Conservation (phyloP, 2,888 invertebrate genomes). For the Beris morrisii region DNA sequence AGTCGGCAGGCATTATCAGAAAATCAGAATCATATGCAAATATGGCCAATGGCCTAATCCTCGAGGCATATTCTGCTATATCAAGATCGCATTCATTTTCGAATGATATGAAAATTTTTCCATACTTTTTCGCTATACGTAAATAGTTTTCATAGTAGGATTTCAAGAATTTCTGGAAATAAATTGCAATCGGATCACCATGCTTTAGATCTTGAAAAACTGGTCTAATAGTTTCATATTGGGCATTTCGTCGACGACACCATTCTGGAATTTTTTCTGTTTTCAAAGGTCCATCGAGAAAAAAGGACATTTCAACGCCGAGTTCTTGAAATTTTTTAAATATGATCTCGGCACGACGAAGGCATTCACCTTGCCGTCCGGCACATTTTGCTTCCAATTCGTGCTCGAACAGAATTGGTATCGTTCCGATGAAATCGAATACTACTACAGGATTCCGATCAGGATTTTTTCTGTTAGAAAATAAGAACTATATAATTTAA, state of each 20-base stretch:
- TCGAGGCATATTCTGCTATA: slow-evolving; percentile 32
- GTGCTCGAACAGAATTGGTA: slow-evolving; percentile 14
- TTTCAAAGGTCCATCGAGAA: slow-evolving; percentile 38
- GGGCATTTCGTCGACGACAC: slow-evolving; percentile 20
- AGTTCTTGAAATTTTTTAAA: slow-evolving; percentile 31
- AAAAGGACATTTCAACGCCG: slow-evolving; percentile 32
- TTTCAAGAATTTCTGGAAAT: slow-evolving; percentile 21
- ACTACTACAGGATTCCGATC: slow-evolving; percentile 28
- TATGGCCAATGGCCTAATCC: slow-evolving; percentile 29
- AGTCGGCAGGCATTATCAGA: slow-evolving; percentile 36
- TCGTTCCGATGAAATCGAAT: slow-evolving; percentile 34
- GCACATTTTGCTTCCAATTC: slow-evolving; percentile 29
- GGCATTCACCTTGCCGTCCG: slow-evolving; percentile 31
- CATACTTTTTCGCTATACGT: slow-evolving; percentile 31
- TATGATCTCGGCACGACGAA: slow-evolving; percentile 15
- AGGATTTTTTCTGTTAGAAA: slow-evolving; percentile 25
- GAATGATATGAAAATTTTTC: slow-evolving; percentile 33
- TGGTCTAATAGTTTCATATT: slow-evolving; percentile 22
- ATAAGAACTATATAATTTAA: not conserved
- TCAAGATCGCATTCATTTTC: slow-evolving; percentile 36
- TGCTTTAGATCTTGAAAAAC: slow-evolving; percentile 27
- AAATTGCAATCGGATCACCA: not conserved
- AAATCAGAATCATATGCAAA: slow-evolving; percentile 36
- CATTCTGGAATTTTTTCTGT: slow-evolving; percentile 25
- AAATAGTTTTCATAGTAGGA: slow-evolving; percentile 31